phyloP scores from a whole-genome alignment of 2,797 vertebrate species.

The Mus caroli region DNA sequence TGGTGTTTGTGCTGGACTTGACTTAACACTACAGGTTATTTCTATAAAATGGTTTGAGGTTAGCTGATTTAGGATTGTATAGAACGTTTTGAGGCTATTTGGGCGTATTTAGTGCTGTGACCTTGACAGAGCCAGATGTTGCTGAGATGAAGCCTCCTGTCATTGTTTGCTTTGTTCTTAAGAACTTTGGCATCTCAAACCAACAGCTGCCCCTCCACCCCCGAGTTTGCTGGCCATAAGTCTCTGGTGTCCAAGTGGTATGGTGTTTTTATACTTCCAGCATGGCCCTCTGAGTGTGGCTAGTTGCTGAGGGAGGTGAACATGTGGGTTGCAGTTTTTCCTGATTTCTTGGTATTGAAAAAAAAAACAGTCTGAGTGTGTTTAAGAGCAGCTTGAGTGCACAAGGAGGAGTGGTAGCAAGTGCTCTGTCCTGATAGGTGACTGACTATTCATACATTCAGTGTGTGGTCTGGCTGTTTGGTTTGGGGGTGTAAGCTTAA shows the following conservation, averaged over 20 bases:
- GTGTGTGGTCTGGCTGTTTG: rapidly evolving
- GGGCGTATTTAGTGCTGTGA: neutral
- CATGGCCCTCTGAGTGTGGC: too few species aligned
- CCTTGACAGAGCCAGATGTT: neutral
- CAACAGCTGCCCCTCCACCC: neutral
- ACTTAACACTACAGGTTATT: neutral
- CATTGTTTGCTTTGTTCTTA: neutral
- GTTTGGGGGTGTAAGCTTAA: neutral
- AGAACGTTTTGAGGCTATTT: neutral
- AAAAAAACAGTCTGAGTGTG: neutral
- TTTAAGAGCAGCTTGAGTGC: neutral
- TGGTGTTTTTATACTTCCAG: rapidly evolving
- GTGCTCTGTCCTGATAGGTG: neutral
- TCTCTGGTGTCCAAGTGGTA: too few species aligned
- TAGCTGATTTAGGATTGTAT: neutral
- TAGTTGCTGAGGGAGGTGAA: neutral
- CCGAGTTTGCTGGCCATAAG: neutral
- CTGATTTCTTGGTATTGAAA: neutral
- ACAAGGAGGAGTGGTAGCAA: neutral
- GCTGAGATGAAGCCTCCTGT: neutral
- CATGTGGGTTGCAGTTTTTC: neutral
- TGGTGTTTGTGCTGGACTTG: neutral
- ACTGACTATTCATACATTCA: neutral
- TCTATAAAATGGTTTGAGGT: neutral
- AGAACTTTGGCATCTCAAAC: neutral